A percentile compares a stretch with the other conserved stretches of the same genome.
Evolutionary conservation across 2,113 vertebrate species (phyloP).

Genomic region (Pseudolaguvia tuberculata): DNA sequence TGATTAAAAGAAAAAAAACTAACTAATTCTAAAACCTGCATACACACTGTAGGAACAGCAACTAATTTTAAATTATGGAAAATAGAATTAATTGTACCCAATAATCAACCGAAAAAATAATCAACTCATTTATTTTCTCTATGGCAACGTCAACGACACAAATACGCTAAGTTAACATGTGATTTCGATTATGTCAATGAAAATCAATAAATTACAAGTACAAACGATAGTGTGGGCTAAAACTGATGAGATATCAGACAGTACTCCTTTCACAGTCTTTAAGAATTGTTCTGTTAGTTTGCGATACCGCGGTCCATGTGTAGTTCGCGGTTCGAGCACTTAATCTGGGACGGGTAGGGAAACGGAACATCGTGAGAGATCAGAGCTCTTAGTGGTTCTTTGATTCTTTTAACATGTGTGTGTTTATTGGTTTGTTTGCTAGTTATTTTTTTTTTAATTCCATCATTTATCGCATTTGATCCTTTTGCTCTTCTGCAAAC

Average conservation of each 20-base stretch:
- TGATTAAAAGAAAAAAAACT: conserved; percentile 80
- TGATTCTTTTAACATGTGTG: conserved; percentile 53
- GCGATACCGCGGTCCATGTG: conserved; percentile 60
- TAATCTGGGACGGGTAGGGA: conserved; percentile 66
- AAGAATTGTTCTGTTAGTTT: conserved; percentile 62
- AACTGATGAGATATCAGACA: conserved; percentile 74
- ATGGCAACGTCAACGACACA: conserved; percentile 79
- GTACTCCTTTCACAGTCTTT: conserved; percentile 71
- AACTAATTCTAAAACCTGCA: conserved; percentile 32
- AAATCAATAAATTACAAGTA: conserved; percentile 72
- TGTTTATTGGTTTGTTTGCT: background rate
- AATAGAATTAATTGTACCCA: conserved; percentile 70
- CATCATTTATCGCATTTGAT: conserved; percentile 62
- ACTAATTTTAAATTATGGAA: conserved; percentile 76
- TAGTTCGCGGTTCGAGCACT: conserved; percentile 67
- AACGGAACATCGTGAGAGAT: conserved; percentile 65
- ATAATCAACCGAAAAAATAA: conserved; percentile 71
- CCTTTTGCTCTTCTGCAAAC: conserved; percentile 70
- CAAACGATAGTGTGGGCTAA: conserved; percentile 73
- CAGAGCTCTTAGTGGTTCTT: conserved; percentile 66
- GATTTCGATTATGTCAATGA: conserved; percentile 75
- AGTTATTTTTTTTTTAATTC: conserved; percentile 42
- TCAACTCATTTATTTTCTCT: conserved; percentile 75
- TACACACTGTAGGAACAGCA: no score
- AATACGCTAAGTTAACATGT: conserved; percentile 75